These are phyloP conservation scores for Philhelius pedissequus DNA, from an alignment of 2,888 invertebrate genomes.

Conservation along the genomic window DNA sequence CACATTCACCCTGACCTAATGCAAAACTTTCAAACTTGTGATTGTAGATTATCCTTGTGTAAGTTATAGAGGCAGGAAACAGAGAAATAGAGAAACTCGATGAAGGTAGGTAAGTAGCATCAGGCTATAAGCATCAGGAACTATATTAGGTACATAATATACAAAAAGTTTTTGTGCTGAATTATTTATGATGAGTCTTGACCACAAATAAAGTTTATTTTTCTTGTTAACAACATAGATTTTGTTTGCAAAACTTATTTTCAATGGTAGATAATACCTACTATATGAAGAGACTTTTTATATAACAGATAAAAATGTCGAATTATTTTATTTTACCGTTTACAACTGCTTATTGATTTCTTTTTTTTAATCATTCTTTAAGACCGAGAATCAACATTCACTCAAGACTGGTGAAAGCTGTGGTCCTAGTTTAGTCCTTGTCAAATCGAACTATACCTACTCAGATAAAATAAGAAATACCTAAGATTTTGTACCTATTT, in stretches of 20 bases:
- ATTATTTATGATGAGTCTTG: constrained; percentile 38
- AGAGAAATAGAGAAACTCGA: background rate
- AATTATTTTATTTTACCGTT: background rate
- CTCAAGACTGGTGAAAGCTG: no score
- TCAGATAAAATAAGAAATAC: no score
- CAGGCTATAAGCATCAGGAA: background rate
- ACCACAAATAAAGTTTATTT: constrained; percentile 36
- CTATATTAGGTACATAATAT: background rate
- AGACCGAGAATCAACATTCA: background rate
- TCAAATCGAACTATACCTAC: no score
- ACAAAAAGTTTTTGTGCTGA: constrained; percentile 27
- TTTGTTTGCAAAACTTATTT: background rate
- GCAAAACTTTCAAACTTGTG: constrained; percentile 9
- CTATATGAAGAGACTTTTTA: background rate
- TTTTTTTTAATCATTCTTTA: background rate
- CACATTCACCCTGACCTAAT: background rate
- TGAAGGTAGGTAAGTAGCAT: background rate
- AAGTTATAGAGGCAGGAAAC: background rate
- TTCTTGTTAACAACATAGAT: constrained; percentile 1
- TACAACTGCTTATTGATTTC: background rate
- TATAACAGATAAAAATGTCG: no score
- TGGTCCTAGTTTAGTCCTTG: no score
- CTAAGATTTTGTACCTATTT: no score
- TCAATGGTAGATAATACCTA: background rate
- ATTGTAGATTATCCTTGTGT: background rate